Evolutionary conservation across 2,888 invertebrate species (phyloP).

Genomic region (Rotaria macrura): DNA sequence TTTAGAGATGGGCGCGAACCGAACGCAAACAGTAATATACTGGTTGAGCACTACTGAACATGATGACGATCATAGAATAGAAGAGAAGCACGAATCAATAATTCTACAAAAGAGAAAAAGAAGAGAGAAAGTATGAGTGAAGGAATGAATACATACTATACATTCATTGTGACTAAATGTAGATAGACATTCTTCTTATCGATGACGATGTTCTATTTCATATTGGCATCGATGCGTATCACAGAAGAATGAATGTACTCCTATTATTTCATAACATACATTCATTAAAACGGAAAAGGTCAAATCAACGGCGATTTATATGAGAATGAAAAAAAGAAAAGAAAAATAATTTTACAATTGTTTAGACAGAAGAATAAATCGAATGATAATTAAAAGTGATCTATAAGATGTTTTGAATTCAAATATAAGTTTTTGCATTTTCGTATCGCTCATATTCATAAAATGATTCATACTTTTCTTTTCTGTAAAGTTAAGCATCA

Average conservation of each 20-base stretch:
- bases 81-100: background rate
- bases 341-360: background rate
- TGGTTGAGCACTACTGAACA: background rate
- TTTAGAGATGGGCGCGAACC: background rate
- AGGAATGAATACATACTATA: background rate
- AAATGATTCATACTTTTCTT: too few relatives aligned
- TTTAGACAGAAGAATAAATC: background rate
- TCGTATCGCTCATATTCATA: too few relatives aligned
- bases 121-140: background rate
- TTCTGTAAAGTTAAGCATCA: too few relatives aligned
- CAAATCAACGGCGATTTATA: background rate
- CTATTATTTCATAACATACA: background rate
- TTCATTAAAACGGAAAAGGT: background rate
- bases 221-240: background rate
- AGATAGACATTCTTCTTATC: constrained; percentile 1
- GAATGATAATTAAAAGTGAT: background rate
- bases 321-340: background rate
- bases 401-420: background rate
- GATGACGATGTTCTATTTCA: background rate
- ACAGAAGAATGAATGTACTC: background rate
- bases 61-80: background rate
- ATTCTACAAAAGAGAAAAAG: background rate
- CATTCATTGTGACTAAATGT: background rate
- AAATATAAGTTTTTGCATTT: background rate
- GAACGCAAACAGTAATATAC: background rate